A percentile compares a stretch with the other conserved stretches of the same genome.
Evolutionary conservation across 2,797 vertebrate species (phyloP).

Genomic region (Borostomias antarcticus): DNA sequence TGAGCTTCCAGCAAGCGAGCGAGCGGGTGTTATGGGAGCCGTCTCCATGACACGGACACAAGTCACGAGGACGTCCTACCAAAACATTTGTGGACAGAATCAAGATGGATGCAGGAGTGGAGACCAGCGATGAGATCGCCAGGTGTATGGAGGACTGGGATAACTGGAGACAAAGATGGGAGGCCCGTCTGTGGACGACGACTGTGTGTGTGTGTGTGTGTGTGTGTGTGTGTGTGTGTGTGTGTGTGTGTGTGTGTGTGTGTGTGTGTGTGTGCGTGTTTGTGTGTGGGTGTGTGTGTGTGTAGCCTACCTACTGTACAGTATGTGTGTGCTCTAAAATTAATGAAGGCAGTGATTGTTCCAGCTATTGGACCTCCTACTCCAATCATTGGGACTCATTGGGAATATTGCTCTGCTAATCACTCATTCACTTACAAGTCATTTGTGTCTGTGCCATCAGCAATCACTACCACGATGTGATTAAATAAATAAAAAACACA

Average conservation of each 20-base stretch:
- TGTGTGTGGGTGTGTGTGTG: neutral
- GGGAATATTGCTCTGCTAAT: constrained; percentile 12
- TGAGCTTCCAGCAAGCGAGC: no score
- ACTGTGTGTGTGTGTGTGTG: neutral
- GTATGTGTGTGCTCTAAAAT: neutral
- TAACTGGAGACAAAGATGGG: no score
- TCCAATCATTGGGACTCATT: constrained; percentile 16
- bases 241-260: neutral
- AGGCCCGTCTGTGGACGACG: no score
- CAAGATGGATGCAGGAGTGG: no score
- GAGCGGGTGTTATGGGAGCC: no score
- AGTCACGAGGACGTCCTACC: no score
- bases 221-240: neutral
- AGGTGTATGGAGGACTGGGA: no score
- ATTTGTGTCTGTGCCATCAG: neutral
- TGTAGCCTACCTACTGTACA: no score
- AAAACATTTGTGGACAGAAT: no score
- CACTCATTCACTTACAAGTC: constrained; percentile 12
- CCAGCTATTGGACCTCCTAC: neutral
- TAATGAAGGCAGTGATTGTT: constrained; percentile 1
- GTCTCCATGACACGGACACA: no score
- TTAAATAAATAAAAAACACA: no score
- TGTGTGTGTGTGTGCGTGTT: neutral
- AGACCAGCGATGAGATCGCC: no score
- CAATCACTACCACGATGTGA: neutral